Base-by-base conservation (phyloP, 2,113 vertebrate genomes). In the Fulmarus glacialis region DNA sequence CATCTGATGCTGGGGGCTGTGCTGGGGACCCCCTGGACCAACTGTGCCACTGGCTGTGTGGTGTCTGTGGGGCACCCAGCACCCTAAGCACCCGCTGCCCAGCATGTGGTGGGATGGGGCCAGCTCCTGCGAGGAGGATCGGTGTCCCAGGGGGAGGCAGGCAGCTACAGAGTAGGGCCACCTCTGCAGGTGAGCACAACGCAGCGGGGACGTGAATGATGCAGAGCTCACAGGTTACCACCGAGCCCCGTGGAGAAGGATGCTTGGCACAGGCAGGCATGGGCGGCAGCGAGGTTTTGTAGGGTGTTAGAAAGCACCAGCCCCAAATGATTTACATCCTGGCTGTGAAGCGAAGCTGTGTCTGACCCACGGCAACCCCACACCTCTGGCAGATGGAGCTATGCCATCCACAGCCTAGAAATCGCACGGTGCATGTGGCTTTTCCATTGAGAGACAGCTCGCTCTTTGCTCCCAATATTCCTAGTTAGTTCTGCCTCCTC, bases 191-290 rank as follows among this genome's bases (percentile, higher is more conserved):
- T 29, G 53, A 63, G 62, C 48, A 30, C 0, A 3, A 36, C 6
- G 6, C 23, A 52, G 38, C 0, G 0, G 40, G 67, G 67, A 67
- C 0, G 2, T 55, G 26, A 66, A 15, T 0, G 6, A 17, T 22
- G 30, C 40, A 36, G 73, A 50, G 30, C 30, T 73, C 15, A 15
- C 32, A n/a, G 47, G 26, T 34, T 67, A 11, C 38, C 40, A 47
- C 47, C 0, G 1, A 48, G n/a, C 32, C 15, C 53, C 1, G 2
- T 34, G 36, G 50, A 58, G 56, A 64, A 82, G 50, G 34, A 11
- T 42, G 55, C 56, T 40, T 23, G 38, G 63, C 50, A 36, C 43
- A n/a, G 53, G 32, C 32, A 40, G 66, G 27, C 19, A 17, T 1
- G 17, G 53, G n/a, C 3, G 4, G 71, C 73, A 30, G 47, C 21